A percentile compares a stretch with the other conserved stretches of the same genome.
These are phyloP conservation scores for Diorhabda sublineata DNA, from an alignment of 1,140 invertebrate genomes.

Conservation along the genomic window DNA sequence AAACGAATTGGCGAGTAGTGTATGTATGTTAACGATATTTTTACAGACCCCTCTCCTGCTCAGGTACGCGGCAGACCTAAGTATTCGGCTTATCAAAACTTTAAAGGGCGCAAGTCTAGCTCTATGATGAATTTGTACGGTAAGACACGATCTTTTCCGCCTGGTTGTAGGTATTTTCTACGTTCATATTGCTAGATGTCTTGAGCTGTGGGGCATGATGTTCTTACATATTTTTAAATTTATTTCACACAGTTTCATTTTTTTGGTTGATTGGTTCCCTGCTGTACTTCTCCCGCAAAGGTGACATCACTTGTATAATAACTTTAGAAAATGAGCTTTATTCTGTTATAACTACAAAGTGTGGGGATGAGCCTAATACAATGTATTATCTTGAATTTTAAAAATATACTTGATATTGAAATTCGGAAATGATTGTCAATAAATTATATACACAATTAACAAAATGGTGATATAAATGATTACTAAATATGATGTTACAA, in stretches of 20 bases:
- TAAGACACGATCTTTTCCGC: slow-evolving; percentile 57
- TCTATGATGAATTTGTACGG: slow-evolving; percentile 91
- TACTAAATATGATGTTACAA: too few species aligned
- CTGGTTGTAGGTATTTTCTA: slow-evolving; percentile 29
- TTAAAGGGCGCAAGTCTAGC: slow-evolving; percentile 85
- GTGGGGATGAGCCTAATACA: too few species aligned
- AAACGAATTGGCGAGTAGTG: slow-evolving; percentile 45
- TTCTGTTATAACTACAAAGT: too few species aligned
- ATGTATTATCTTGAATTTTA: too few species aligned
- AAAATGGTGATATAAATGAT: too few species aligned
- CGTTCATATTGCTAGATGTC: slow-evolving; percentile 35
- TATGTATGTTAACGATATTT: slow-evolving; percentile 54
- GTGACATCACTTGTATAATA: not conserved
- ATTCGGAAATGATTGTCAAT: too few species aligned
- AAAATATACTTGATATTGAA: too few species aligned
- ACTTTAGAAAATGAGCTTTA: too few species aligned
- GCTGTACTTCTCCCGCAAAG: not conserved
- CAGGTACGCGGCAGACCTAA: slow-evolving; percentile 73
- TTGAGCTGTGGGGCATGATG: slow-evolving; percentile 41
- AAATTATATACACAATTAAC: too few species aligned
- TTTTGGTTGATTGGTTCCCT: slow-evolving; percentile 6
- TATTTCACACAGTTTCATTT: not conserved
- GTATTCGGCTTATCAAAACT: slow-evolving; percentile 79
- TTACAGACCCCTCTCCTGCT: slow-evolving; percentile 61
- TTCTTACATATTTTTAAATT: slow-evolving; percentile 6